These are phyloP conservation scores for Dugesia japonica DNA, from an alignment of 2,888 invertebrate genomes.

Conservation along the genomic window DNA sequence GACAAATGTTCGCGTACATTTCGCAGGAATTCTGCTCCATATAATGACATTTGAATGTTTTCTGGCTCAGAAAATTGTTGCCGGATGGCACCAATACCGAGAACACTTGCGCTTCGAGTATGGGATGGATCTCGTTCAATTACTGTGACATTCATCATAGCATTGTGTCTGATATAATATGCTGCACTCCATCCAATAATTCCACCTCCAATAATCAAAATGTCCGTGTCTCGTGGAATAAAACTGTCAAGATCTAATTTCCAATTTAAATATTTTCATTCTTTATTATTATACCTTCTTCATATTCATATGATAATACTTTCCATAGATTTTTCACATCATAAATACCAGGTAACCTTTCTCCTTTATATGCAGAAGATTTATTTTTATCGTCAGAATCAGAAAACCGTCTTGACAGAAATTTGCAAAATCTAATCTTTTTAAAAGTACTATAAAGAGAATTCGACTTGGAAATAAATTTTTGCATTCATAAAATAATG, in stretches of 20 bases:
- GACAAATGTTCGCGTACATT: conserved; percentile 52
- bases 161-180: conserved; percentile 65
- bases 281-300: neutral
- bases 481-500: no score
- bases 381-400: neutral
- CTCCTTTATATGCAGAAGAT: neutral
- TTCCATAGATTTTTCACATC: conserved; percentile 21
- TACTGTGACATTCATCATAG: conserved; percentile 62
- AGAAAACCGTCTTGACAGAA: no score
- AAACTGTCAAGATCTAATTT: conserved; percentile 29
- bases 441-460: no score
- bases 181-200: conserved; percentile 75
- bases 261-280: neutral
- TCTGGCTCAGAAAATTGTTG: conserved; percentile 83
- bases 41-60: conserved; percentile 76
- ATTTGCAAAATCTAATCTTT: no score
- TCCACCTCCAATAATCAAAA: conserved; percentile 71
- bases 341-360: conserved; percentile 14
- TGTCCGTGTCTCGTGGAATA: conserved; percentile 52
- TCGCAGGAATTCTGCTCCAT: conserved; percentile 70
- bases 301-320: conserved; percentile 20
- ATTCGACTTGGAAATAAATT: no score
- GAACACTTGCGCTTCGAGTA: conserved; percentile 54
- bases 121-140: conserved; percentile 67
- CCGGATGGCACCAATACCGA: conserved; percentile 69